These are phyloP conservation scores for Glyptemys insculpta DNA, from an alignment of 2,797 vertebrate genomes.

Conservation along the genomic window DNA sequence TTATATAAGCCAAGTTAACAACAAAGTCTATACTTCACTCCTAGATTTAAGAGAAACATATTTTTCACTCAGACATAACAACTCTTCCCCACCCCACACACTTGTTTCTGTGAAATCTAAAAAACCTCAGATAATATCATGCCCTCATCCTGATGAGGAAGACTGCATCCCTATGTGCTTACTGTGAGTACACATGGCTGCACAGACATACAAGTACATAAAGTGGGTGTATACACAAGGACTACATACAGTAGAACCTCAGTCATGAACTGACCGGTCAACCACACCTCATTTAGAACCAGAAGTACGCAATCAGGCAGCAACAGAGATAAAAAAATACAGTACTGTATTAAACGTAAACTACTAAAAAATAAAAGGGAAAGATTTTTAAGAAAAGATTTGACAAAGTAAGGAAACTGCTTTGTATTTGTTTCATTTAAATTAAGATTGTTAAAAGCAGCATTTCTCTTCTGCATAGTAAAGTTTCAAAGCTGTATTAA, in stretches of 20 bases:
- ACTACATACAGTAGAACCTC: not conserved
- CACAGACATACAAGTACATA: not conserved
- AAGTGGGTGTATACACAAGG: not conserved
- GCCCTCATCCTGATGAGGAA: not conserved
- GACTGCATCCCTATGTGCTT: not conserved
- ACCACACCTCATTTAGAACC: too few relatives aligned
- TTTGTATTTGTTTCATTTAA: too few relatives aligned
- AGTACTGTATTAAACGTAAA: too few relatives aligned
- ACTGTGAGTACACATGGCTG: not conserved
- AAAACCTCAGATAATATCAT: not conserved
- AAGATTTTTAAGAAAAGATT: too few relatives aligned
- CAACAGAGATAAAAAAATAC: too few relatives aligned
- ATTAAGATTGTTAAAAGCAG: too few relatives aligned
- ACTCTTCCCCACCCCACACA: not conserved
- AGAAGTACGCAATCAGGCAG: too few relatives aligned
- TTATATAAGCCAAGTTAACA: not conserved
- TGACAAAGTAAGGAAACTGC: too few relatives aligned
- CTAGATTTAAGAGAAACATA: slow-evolving; percentile 18
- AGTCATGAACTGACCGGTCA: too few relatives aligned
- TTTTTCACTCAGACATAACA: not conserved
- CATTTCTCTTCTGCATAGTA: too few relatives aligned
- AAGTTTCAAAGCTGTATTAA: too few relatives aligned
- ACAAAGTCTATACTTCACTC: not conserved
- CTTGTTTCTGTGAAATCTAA: not conserved
- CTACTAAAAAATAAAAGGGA: too few relatives aligned